Conservation (phyloP, 2,797 vertebrate genomes). For the Anguilla obscura region DNA sequence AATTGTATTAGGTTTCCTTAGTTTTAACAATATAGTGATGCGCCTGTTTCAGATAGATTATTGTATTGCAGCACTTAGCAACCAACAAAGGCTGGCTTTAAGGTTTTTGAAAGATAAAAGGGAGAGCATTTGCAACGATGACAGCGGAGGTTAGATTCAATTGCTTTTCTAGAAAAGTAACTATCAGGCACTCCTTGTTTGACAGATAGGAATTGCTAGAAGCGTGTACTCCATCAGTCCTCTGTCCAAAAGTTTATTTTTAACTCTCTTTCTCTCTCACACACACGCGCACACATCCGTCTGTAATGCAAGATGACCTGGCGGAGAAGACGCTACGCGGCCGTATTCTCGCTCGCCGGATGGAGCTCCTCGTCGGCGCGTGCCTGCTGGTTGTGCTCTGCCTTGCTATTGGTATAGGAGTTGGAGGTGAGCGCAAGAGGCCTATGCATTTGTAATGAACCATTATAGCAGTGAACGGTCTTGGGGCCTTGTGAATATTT, state of each 20-base stretch:
- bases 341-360: conserved; percentile 54
- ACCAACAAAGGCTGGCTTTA: neutral
- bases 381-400: conserved; percentile 45
- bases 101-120: neutral
- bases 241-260: neutral
- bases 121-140: neutral
- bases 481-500: conserved; percentile 56
- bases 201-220: neutral
- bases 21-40: neutral
- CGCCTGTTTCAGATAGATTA: neutral
- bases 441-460: conserved; percentile 30
- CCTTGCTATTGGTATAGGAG: conserved; percentile 63
- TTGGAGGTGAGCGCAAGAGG: conserved; percentile 66
- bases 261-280: neutral
- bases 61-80: neutral
- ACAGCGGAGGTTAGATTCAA: neutral
- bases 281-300: neutral
- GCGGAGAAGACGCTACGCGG: conserved; percentile 56
- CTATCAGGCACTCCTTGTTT: neutral
- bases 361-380: conserved; percentile 58
- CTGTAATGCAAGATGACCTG: conserved; percentile 54
- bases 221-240: neutral
- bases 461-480: conserved; percentile 25
- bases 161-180: neutral
- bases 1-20: neutral